A percentile compares a stretch with the other conserved stretches of the same genome.
Evolutionary conservation across 2,113 vertebrate species (phyloP).

Genomic region (Euleptes europaea): DNA sequence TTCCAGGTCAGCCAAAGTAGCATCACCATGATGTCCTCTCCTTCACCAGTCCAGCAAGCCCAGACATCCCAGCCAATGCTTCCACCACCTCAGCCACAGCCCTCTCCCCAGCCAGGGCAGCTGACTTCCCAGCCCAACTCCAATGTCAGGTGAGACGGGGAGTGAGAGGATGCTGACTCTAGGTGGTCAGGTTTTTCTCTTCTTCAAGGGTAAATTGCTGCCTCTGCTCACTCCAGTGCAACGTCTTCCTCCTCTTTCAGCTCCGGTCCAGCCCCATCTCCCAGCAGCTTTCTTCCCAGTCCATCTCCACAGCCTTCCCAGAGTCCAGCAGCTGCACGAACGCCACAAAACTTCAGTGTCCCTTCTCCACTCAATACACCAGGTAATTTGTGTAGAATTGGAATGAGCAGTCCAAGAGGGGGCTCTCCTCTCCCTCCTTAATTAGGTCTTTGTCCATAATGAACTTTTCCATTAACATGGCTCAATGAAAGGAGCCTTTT

Average conservation of each 20-base stretch:
- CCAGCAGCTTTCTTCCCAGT: conserved; percentile 95
- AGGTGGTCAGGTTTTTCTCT: neutral
- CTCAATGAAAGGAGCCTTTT: neutral
- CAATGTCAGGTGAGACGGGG: conserved; percentile 82
- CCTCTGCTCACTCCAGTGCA: too few relatives aligned
- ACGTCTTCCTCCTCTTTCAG: conserved; percentile 67
- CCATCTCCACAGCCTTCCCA: conserved; percentile 96
- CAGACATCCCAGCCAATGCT: conserved; percentile 92
- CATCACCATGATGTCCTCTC: conserved; percentile 89
- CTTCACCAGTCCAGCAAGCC: conserved; percentile 89
- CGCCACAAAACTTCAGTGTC: conserved; percentile 93
- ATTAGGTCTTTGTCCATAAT: neutral
- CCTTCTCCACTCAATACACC: conserved; percentile 96
- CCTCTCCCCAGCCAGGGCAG: conserved; percentile 89
- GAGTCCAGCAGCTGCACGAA: conserved; percentile 89
- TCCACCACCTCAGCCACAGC: conserved; percentile 88
- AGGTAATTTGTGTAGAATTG: conserved; percentile 72
- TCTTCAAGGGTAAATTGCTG: neutral
- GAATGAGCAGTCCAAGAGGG: neutral
- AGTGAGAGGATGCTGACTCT: neutral
- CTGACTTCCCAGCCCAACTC: conserved; percentile 92
- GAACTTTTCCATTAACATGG: too few relatives aligned
- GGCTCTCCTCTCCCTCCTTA: too few relatives aligned
- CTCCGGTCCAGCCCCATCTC: conserved; percentile 93
- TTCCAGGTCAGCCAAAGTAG: conserved; percentile 84